These are phyloP conservation scores for Junco hyemalis DNA, from an alignment of 2,113 vertebrate genomes.

Conservation along the genomic window DNA sequence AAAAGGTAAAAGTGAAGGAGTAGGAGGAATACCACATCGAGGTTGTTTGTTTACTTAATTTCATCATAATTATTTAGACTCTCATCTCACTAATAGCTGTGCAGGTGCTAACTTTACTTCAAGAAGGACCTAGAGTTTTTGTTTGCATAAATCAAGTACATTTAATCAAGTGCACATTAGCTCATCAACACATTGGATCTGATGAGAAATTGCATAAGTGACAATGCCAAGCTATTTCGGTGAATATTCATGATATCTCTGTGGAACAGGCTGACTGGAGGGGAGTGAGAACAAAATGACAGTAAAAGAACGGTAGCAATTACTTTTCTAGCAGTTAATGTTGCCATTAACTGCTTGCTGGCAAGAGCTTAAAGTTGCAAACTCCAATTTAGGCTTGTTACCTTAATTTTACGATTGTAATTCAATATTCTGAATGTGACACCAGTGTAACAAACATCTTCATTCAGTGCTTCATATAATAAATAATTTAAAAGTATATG, in stretches of 20 bases:
- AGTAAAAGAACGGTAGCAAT: constrained; percentile 52
- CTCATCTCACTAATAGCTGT: constrained; percentile 39
- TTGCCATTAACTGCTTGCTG: constrained; percentile 46
- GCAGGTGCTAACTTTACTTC: constrained; percentile 47
- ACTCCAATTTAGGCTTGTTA: constrained; percentile 20
- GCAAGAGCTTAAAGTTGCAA: constrained; percentile 32
- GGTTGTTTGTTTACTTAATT: constrained; percentile 62
- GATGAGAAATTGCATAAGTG: constrained; percentile 42
- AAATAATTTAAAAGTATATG: neutral
- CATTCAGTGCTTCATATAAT: neutral
- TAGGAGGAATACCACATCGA: neutral
- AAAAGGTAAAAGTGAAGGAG: constrained; percentile 6
- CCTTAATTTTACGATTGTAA: constrained; percentile 22
- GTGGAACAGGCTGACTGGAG: constrained; percentile 34
- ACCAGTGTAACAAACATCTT: neutral
- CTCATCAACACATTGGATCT: constrained; percentile 51
- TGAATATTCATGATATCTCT: constrained; percentile 60
- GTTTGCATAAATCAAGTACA: constrained; percentile 46
- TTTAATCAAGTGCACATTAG: constrained; percentile 63
- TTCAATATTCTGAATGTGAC: constrained; percentile 23
- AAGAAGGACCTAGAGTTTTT: constrained; percentile 42
- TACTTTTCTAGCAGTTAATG: constrained; percentile 48
- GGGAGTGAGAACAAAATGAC: constrained; percentile 58
- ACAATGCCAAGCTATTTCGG: constrained; percentile 57
- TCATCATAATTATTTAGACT: constrained; percentile 44